These are phyloP conservation scores for Conus betulinus DNA, from an alignment of 1,140 invertebrate species.

Conservation along the genomic window DNA sequence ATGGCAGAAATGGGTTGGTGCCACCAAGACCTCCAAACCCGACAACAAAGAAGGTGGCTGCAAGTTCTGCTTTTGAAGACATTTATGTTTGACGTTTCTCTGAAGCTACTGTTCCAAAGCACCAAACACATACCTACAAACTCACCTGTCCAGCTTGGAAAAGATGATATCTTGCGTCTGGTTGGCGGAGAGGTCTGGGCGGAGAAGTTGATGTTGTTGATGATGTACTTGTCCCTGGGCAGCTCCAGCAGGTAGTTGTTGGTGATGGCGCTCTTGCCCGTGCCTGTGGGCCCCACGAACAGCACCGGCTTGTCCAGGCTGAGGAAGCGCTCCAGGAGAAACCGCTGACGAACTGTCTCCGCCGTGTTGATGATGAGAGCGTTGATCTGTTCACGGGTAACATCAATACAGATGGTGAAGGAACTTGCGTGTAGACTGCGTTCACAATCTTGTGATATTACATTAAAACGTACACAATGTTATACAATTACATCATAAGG, in stretches of 20 bases:
- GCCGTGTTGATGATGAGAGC: slow-evolving; percentile 71
- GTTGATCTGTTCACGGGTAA: slow-evolving; percentile 63
- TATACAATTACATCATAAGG: too few relatives aligned
- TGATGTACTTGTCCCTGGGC: slow-evolving; percentile 72
- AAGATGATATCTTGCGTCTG: slow-evolving; percentile 75
- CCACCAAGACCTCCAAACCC: too few relatives aligned
- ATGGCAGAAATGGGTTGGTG: too few relatives aligned
- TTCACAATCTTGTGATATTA: too few relatives aligned
- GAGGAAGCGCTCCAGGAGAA: slow-evolving; percentile 70
- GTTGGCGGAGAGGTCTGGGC: slow-evolving; percentile 75
- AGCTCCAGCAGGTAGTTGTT: slow-evolving; percentile 71
- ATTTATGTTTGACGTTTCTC: too few relatives aligned
- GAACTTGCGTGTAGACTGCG: too few relatives aligned
- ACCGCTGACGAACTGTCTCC: slow-evolving; percentile 72
- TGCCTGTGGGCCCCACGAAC: slow-evolving; percentile 75
- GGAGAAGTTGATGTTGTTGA: slow-evolving; percentile 75
- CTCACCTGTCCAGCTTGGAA: slow-evolving; percentile 74
- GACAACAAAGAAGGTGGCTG: too few relatives aligned
- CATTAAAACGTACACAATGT: too few relatives aligned
- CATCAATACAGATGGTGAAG: neutral
- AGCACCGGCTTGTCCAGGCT: slow-evolving; percentile 65
- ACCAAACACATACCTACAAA: neutral
- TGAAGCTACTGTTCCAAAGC: too few relatives aligned
- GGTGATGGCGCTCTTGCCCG: slow-evolving; percentile 74
- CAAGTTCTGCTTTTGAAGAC: too few relatives aligned